A percentile compares a stretch with the other conserved stretches of the same genome.
These are phyloP conservation scores for Tringa solitaria DNA, from an alignment of 2,113 vertebrate species.

Conservation along the genomic window DNA sequence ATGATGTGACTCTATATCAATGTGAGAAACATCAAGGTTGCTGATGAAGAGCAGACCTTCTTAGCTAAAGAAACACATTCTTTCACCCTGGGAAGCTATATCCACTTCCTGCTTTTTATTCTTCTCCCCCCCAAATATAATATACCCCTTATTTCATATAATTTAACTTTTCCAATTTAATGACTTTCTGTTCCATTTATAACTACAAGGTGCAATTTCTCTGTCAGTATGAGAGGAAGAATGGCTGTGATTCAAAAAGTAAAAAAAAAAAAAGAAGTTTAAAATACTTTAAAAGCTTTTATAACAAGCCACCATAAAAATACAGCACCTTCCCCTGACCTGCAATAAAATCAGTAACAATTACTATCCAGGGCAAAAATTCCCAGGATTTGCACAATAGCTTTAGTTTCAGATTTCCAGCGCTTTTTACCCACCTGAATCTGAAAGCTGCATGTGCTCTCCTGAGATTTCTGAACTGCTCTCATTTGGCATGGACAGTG, in stretches of 20 bases:
- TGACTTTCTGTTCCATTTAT: neutral
- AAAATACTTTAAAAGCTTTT: neutral
- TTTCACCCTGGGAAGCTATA: neutral
- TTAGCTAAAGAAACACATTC: neutral
- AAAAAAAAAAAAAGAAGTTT: neutral
- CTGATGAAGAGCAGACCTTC: neutral
- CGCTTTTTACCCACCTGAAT: neutral
- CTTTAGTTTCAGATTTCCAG: neutral
- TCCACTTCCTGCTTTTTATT: neutral
- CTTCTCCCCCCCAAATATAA: neutral
- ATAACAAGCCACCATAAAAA: neutral
- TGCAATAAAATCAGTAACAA: neutral
- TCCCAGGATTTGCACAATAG: neutral
- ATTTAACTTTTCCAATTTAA: neutral
- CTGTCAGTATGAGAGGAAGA: neutral
- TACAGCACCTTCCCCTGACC: neutral
- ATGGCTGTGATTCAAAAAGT: neutral
- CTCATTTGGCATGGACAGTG: fast-evolving
- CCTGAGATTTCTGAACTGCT: neutral
- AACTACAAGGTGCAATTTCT: neutral
- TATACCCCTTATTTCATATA: neutral
- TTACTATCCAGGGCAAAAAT: neutral
- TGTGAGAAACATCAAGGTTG: neutral
- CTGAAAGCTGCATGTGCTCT: neutral
- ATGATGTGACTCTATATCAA: fast-evolving